Conservation (phyloP, 2,797 vertebrate genomes). For the Pangasius mekongensis region DNA sequence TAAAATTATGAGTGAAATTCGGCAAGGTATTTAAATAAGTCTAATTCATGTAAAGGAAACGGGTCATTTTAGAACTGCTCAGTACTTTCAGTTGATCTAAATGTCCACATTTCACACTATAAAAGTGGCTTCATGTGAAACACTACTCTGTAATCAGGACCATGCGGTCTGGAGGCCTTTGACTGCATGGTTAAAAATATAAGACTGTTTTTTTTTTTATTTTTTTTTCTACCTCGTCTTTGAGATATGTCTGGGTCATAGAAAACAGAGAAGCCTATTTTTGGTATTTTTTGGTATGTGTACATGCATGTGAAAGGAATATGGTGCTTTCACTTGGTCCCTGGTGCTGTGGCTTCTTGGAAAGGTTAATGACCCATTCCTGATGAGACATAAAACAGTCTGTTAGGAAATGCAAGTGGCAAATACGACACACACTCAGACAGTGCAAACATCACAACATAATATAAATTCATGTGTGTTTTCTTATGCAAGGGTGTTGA, state of each 20-base stretch:
- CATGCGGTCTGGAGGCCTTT: constrained; percentile 79
- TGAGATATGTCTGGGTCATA: constrained; percentile 59
- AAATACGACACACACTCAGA: neutral
- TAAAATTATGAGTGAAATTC: constrained; percentile 79
- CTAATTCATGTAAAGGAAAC: constrained; percentile 18
- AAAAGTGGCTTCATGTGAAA: constrained; percentile 81
- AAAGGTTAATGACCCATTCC: constrained; percentile 91
- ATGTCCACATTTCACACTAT: constrained; percentile 86
- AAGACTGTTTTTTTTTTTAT: constrained; percentile 71
- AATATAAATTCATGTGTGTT: neutral
- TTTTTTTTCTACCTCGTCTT: constrained; percentile 49
- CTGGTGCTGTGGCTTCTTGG: constrained; percentile 73
- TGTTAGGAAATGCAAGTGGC: constrained; percentile 28
- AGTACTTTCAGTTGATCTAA: constrained; percentile 20
- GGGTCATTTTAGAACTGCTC: constrained; percentile 14
- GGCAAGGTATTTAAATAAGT: constrained; percentile 44
- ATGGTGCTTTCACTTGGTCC: constrained; percentile 86
- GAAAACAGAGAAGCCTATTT: constrained; percentile 56
- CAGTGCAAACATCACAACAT: neutral
- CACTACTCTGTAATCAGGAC: constrained; percentile 79
- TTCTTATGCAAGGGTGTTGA: neutral
- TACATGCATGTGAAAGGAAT: constrained; percentile 85
- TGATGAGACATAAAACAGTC: constrained; percentile 72
- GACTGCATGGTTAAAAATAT: constrained; percentile 86
- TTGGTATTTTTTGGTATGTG: constrained; percentile 82